A percentile compares a stretch with the other conserved stretches of the same genome.
phyloP scores from a whole-genome alignment of 2,888 invertebrate genomes.

The Sepiola atlantica region DNA sequence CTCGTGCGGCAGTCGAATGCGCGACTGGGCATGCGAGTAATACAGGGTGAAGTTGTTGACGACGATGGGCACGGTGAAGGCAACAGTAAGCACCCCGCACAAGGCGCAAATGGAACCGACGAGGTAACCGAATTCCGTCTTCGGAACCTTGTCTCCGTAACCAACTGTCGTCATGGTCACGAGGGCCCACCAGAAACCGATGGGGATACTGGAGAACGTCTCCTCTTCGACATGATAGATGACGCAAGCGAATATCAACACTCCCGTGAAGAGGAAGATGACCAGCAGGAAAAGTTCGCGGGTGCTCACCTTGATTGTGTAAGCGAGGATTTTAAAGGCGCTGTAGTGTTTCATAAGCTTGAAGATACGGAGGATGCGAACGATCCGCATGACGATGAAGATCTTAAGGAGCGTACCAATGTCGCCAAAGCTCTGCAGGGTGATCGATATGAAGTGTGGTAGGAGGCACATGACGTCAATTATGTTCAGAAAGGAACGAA shows the following conservation, averaged over 20 bases:
- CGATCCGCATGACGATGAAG: slow-evolving; percentile 68
- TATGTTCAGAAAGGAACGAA: slow-evolving; percentile 67
- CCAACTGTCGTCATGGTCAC: slow-evolving; percentile 75
- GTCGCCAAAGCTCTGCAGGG: slow-evolving; percentile 62
- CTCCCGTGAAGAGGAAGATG: slow-evolving; percentile 72
- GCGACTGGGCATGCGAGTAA: slow-evolving; percentile 73
- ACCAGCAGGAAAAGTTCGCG: slow-evolving; percentile 73
- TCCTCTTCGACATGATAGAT: slow-evolving; percentile 71
- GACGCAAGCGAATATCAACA: slow-evolving; percentile 72
- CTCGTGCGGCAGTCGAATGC: slow-evolving; percentile 68
- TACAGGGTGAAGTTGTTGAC: slow-evolving; percentile 74
- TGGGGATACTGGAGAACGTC: slow-evolving; percentile 73
- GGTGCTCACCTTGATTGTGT: slow-evolving; percentile 72
- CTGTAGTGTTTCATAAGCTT: slow-evolving; percentile 75
- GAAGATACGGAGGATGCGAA: slow-evolving; percentile 72
- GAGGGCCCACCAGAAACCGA: slow-evolving; percentile 74
- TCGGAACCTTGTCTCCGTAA: slow-evolving; percentile 72
- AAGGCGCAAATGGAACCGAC: slow-evolving; percentile 72
- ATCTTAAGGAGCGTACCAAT: slow-evolving; percentile 63
- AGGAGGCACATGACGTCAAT: slow-evolving; percentile 71
- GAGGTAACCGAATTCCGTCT: slow-evolving; percentile 68
- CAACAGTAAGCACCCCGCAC: slow-evolving; percentile 72
- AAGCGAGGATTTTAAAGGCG: slow-evolving; percentile 73
- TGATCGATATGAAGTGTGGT: slow-evolving; percentile 69
- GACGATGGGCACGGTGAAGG: slow-evolving; percentile 74